Evolutionary conservation across 2,797 vertebrate genomes (phyloP).

Genomic region (Clarias pachynema): DNA sequence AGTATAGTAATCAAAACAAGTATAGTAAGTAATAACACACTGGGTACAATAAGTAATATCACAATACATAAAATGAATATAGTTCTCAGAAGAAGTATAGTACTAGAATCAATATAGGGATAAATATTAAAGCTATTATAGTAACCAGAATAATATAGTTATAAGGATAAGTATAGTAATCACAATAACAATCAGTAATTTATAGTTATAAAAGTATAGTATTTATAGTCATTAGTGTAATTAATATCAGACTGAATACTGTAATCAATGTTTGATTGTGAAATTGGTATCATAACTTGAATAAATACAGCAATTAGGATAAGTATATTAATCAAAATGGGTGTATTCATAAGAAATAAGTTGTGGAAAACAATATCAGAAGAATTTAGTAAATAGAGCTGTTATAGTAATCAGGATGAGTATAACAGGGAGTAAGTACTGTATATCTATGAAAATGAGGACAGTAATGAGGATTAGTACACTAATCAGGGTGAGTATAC

Average conservation of each 20-base stretch:
- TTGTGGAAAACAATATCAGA: no score
- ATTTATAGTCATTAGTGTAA: neutral
- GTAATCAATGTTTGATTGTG: neutral
- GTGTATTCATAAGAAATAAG: no score
- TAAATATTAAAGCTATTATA: neutral
- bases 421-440: no score
- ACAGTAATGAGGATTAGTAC: neutral
- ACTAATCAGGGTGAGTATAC: no score
- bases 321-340: no score
- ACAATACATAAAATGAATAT: no score
- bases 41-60: neutral
- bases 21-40: neutral
- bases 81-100: neutral
- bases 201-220: neutral
- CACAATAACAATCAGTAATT: neutral
- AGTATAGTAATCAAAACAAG: neutral
- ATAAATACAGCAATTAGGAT: neutral
- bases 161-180: neutral
- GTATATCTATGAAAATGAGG: neutral
- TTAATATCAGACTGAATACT: neutral
- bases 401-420: neutral
- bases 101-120: no score
- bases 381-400: no score
- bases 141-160: neutral
- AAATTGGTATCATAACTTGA: no score